Conservation (phyloP, 1,140 invertebrate species). For the Rhyzopertha dominica region DNA sequence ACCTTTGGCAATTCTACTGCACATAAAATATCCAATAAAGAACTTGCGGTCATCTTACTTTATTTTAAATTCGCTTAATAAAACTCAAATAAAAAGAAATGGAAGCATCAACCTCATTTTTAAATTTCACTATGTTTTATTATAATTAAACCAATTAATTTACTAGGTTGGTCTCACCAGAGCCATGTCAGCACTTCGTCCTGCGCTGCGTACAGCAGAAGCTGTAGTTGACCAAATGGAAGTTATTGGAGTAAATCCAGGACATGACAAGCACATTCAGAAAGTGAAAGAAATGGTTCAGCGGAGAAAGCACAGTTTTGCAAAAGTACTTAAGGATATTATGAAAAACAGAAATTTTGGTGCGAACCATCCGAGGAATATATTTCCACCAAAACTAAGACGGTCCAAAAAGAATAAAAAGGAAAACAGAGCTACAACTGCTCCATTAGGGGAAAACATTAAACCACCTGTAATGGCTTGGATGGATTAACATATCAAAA, state of each 20-base stretch:
- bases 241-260: conserved; percentile 56
- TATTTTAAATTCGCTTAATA: not conserved
- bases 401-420: not conserved
- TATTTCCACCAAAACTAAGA: conserved; percentile 22
- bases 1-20: not conserved
- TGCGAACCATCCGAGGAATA: conserved; percentile 27
- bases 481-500: conserved; percentile 1
- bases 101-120: not conserved
- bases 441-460: not conserved
- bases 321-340: conserved; percentile 33
- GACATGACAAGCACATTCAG: conserved; percentile 43
- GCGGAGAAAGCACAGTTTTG: conserved; percentile 30
- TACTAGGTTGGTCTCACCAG: conserved; percentile 56
- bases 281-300: conserved; percentile 30
- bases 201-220: conserved; percentile 45
- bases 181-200: conserved; percentile 54
- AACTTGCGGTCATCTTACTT: not conserved
- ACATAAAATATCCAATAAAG: not conserved
- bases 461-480: not conserved
- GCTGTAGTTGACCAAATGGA: conserved; percentile 44
- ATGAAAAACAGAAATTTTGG: conserved; percentile 40
- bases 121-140: conserved; percentile 9
- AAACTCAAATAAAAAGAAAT: not conserved
- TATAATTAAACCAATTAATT: not conserved
- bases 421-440: not conserved